These are phyloP conservation scores for Morone saxatilis DNA, from an alignment of 2,113 vertebrate species.

Conservation along the genomic window DNA sequence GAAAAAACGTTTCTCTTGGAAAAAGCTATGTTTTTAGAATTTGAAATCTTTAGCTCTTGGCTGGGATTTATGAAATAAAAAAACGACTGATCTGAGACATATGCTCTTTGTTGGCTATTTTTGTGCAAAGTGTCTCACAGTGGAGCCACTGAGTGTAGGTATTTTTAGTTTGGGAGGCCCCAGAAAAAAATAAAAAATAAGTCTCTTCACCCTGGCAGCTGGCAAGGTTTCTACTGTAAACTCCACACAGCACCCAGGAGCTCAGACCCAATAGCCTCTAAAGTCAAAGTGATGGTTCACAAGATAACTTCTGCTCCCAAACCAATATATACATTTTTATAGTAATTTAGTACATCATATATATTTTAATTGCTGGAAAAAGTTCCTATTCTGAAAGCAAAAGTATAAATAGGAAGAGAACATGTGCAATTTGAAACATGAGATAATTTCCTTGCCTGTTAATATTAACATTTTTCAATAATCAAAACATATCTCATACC, in stretches of 20 bases:
- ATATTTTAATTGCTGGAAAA: background rate
- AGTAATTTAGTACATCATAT: background rate
- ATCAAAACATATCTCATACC: background rate
- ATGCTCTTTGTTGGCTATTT: slow-evolving; percentile 27
- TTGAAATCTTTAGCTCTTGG: slow-evolving; percentile 8
- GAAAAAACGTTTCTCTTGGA: no score
- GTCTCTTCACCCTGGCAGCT: slow-evolving; percentile 5
- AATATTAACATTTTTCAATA: background rate
- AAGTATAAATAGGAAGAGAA: background rate
- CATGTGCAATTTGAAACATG: background rate
- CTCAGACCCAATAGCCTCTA: background rate
- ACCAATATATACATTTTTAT: background rate
- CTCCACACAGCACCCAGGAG: background rate
- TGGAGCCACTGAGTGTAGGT: background rate
- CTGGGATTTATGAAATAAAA: no score
- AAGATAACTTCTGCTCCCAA: background rate
- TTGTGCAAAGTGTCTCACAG: slow-evolving; percentile 16
- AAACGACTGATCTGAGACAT: slow-evolving; percentile 14
- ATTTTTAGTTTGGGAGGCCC: slow-evolving; percentile 32
- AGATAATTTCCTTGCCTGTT: background rate
- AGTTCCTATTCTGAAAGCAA: background rate
- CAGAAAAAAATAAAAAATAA: background rate
- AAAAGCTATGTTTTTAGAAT: background rate
- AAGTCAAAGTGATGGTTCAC: slow-evolving; percentile 23
- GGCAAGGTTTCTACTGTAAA: slow-evolving; percentile 26